These are phyloP conservation scores for Toxotes chatareus DNA, from an alignment of 2,113 vertebrate species.

Conservation along the genomic window DNA sequence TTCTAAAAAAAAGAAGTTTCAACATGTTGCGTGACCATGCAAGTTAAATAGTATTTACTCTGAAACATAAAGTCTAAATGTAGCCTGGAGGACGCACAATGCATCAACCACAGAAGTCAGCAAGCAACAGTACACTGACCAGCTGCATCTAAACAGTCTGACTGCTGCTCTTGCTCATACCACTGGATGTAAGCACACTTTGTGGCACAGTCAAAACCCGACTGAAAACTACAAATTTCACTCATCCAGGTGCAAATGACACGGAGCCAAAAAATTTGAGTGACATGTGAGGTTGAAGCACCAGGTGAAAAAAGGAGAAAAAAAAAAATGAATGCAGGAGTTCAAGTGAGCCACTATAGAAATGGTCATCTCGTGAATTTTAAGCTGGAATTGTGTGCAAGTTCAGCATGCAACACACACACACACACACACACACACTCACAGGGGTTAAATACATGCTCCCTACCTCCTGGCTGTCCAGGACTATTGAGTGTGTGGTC, in stretches of 20 bases:
- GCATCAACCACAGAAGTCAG: constrained; percentile 32
- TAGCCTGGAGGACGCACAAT: constrained; percentile 34
- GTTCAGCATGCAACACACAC: constrained; percentile 17
- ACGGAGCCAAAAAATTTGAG: constrained; percentile 15
- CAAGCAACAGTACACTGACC: constrained; percentile 17
- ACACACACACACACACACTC: constrained; percentile 28
- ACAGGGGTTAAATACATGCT: constrained; percentile 19
- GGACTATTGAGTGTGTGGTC: constrained; percentile 62
- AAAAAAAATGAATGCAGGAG: neutral
- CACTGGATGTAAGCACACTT: neutral
- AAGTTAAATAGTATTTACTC: constrained; percentile 45
- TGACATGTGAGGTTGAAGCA: neutral
- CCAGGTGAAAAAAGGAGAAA: neutral
- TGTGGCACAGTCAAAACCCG: neutral
- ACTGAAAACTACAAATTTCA: constrained; percentile 47
- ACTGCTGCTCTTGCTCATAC: constrained; percentile 17
- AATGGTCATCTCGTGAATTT: neutral
- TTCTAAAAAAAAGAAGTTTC: constrained; percentile 6
- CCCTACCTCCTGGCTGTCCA: constrained; percentile 61
- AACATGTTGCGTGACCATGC: constrained; percentile 35
- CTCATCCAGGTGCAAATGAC: constrained; percentile 27
- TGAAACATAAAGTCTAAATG: constrained; percentile 48
- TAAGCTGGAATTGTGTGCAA: neutral
- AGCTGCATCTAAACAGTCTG: constrained; percentile 19
- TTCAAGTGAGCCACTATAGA: neutral